Evolutionary conservation across 2,113 vertebrate species (phyloP).

Genomic region (Pterocles burchelli): DNA sequence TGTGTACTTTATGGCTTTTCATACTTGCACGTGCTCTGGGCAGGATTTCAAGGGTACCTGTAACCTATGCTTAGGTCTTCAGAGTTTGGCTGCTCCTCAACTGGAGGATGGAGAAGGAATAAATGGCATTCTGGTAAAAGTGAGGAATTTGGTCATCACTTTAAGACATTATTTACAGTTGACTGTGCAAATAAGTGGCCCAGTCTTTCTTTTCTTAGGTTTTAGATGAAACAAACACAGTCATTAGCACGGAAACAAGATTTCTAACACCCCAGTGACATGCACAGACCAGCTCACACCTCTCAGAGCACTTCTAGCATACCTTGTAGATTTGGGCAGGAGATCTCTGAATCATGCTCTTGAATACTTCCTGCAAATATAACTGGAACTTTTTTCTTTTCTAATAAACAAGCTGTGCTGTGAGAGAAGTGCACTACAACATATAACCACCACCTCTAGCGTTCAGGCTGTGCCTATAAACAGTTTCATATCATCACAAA

Average conservation of each 20-base stretch:
- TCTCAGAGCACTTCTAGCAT: not conserved
- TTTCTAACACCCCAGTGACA: not conserved
- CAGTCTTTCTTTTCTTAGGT: not conserved
- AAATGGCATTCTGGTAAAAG: not conserved
- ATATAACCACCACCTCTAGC: not conserved
- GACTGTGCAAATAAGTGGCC: not conserved
- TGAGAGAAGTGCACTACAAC: not conserved
- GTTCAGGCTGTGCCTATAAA: not conserved
- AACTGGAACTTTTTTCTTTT: not conserved
- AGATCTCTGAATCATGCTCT: not conserved
- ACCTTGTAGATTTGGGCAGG: not conserved
- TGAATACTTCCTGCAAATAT: not conserved
- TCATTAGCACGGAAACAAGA: not conserved
- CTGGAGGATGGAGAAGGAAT: not conserved
- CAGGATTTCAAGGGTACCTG: not conserved
- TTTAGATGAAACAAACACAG: conserved; percentile 1
- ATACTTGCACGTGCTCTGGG: not conserved
- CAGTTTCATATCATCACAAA: not conserved
- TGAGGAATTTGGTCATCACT: not conserved
- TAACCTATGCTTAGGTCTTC: not conserved
- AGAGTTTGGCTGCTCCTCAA: not conserved
- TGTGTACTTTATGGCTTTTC: not conserved
- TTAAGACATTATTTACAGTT: not conserved
- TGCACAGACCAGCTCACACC: not conserved
- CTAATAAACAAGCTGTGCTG: not conserved